Percentiles rank a stretch among this genome's conserved stretches.
These are phyloP conservation scores for Odontomyia ornata DNA, from an alignment of 2,888 invertebrate genomes.

Conservation along the genomic window DNA sequence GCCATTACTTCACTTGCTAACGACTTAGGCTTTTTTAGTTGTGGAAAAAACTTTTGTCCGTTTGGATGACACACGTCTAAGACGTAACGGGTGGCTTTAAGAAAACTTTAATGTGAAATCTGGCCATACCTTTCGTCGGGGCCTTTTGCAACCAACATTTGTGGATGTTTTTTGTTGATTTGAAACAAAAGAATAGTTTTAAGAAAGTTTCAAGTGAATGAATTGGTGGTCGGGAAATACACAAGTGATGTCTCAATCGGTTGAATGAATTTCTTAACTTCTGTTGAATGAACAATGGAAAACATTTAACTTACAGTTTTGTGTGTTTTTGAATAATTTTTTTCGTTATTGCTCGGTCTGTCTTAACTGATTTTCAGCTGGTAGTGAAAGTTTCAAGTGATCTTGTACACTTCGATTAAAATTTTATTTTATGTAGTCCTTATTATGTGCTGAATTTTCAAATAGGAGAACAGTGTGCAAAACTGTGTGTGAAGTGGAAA, in stretches of 20 bases:
- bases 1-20: constrained; percentile 33
- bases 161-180: neutral
- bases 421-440: no score
- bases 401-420: neutral
- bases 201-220: neutral
- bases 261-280: constrained; percentile 16
- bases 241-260: constrained; percentile 16
- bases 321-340: neutral
- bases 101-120: constrained; percentile 1
- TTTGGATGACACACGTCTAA: constrained; percentile 30
- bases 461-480: no score
- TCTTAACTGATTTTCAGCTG: neutral
- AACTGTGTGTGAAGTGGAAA: no score
- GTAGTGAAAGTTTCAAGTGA: constrained; percentile 10
- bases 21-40: constrained; percentile 30
- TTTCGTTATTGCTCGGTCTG: neutral
- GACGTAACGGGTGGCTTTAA: neutral
- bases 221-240: neutral
- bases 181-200: neutral
- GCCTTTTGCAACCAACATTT: neutral
- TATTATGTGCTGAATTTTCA: no score
- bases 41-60: constrained; percentile 28
- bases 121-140: neutral
- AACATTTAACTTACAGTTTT: neutral
- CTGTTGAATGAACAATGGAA: neutral